A percentile compares a stretch with the other conserved stretches of the same genome.
phyloP scores from a whole-genome alignment of 2,113 vertebrate species.

The Toxotes chatareus region DNA sequence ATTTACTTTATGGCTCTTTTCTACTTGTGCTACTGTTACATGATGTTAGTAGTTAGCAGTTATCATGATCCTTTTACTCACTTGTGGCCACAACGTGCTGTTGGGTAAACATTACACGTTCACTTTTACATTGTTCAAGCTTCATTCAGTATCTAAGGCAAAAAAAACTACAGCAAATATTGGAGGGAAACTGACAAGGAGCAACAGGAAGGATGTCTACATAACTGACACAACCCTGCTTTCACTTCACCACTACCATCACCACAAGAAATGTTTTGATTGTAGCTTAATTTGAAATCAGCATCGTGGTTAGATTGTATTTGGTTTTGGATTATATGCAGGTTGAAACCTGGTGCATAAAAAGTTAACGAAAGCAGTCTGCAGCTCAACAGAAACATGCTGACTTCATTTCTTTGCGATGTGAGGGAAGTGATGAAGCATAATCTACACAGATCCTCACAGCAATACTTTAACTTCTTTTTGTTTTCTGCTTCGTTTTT shows the following conservation, averaged over 20 bases:
- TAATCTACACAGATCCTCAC: background rate
- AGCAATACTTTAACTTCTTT: background rate
- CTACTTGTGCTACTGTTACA: background rate
- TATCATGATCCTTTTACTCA: background rate
- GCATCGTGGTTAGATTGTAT: background rate
- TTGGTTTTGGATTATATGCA: rapidly evolving
- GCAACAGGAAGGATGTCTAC: conserved; percentile 67
- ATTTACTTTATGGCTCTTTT: background rate
- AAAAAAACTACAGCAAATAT: background rate
- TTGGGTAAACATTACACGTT: background rate
- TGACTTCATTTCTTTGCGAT: background rate
- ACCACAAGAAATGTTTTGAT: conserved; percentile 18
- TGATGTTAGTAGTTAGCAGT: background rate
- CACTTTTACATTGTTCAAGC: conserved; percentile 12
- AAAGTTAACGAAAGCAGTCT: background rate
- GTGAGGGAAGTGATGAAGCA: conserved; percentile 5
- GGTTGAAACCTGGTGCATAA: background rate
- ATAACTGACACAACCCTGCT: conserved; percentile 27
- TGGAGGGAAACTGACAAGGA: conserved; percentile 10
- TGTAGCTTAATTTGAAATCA: background rate
- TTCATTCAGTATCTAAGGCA: background rate
- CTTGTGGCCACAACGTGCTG: background rate
- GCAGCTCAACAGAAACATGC: background rate
- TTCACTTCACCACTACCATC: conserved; percentile 53
- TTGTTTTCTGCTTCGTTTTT: background rate